Evolutionary conservation across 2,797 vertebrate genomes (phyloP).

Genomic region (Saxicola maurus): DNA sequence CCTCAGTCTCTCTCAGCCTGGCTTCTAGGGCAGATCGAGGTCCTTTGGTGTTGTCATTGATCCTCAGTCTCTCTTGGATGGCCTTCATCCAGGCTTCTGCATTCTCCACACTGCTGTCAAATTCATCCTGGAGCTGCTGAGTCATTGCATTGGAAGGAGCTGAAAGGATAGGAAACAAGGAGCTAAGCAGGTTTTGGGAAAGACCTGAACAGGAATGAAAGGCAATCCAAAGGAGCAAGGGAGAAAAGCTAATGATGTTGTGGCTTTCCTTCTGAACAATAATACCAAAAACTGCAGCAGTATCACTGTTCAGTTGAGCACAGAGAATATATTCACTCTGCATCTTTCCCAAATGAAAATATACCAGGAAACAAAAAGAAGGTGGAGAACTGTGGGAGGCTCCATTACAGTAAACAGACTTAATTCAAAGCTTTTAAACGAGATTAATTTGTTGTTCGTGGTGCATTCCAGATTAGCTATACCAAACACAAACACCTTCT

Average conservation of each 20-base stretch:
- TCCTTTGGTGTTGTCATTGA: constrained; percentile 90
- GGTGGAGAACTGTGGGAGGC: constrained; percentile 31
- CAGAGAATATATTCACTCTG: background rate
- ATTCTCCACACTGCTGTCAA: constrained; percentile 78
- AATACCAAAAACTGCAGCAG: background rate
- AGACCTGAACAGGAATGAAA: background rate
- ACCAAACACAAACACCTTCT: background rate
- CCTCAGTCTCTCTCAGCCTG: constrained; percentile 89
- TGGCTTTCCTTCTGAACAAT: background rate
- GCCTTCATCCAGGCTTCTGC: constrained; percentile 87
- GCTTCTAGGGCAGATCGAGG: constrained; percentile 85
- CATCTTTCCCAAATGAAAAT: constrained; percentile 33
- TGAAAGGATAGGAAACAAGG: constrained; percentile 13
- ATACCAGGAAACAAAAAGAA: constrained; percentile 31
- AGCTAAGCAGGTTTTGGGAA: background rate
- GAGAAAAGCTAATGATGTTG: background rate
- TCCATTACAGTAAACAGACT: constrained; percentile 1
- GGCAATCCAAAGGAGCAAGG: background rate
- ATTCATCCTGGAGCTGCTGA: constrained; percentile 86
- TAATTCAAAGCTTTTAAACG: constrained; percentile 47
- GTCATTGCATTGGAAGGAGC: constrained; percentile 78
- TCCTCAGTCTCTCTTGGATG: constrained; percentile 81
- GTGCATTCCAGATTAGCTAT: background rate
- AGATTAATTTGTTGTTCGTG: constrained; percentile 17
- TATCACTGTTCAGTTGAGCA: rapidly evolving